A percentile compares a stretch with the other conserved stretches of the same genome.
These are phyloP conservation scores for Macrophya annulata DNA, from an alignment of 2,888 invertebrate species.

Conservation along the genomic window DNA sequence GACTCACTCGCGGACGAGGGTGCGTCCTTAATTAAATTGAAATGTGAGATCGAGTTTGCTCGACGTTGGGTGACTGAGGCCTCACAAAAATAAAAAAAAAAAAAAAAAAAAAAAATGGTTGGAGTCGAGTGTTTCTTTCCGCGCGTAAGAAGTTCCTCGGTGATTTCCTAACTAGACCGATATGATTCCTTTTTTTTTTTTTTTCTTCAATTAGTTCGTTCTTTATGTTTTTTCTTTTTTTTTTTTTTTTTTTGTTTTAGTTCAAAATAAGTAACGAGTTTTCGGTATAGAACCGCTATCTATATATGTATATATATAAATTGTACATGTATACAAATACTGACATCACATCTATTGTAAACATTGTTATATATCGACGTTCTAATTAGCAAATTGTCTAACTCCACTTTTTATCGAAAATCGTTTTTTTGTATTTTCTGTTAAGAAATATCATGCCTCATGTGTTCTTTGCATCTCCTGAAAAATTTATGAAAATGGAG, in stretches of 20 bases:
- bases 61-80: neutral
- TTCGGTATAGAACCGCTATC: constrained; percentile 14
- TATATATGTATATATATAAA: constrained; percentile 29
- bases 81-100: neutral
- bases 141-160: neutral
- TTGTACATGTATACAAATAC: constrained; percentile 56
- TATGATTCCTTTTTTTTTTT: constrained; percentile 37
- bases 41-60: constrained; percentile 18
- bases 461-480: no score
- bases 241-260: neutral
- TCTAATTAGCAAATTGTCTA: no score
- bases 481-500: no score
- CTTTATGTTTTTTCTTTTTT: neutral
- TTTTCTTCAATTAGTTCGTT: constrained; percentile 1
- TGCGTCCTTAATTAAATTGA: constrained; percentile 41
- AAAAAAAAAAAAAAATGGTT: neutral
- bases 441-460: no score
- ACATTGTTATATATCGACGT: constrained; percentile 35
- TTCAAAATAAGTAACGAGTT: constrained; percentile 24
- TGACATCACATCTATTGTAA: constrained; percentile 55
- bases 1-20: neutral
- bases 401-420: no score
- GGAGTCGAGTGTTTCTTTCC: neutral
- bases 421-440: no score
- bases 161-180: constrained; percentile 48